Percentiles rank a stretch among this genome's conserved stretches.
These are phyloP conservation scores for Habroteleia sp. DNA, from an alignment of 2,888 invertebrate genomes.

Conservation along the genomic window DNA sequence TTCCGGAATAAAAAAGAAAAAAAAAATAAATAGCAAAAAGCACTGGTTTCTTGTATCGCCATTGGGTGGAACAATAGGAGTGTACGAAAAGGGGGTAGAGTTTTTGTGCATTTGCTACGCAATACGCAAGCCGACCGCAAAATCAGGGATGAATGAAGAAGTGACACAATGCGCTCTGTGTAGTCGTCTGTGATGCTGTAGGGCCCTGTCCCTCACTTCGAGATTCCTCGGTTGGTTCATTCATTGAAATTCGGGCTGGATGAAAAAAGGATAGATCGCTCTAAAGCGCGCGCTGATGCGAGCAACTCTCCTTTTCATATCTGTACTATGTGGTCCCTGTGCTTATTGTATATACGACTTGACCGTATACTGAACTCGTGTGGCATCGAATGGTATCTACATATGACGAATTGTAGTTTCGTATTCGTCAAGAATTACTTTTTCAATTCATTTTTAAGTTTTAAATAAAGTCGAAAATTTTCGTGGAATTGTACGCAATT, in stretches of 20 bases:
- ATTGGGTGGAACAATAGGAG: slow-evolving; percentile 49
- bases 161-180: slow-evolving; percentile 70
- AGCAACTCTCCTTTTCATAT: slow-evolving; percentile 66
- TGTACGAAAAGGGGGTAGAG: slow-evolving; percentile 60
- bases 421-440: slow-evolving; percentile 69
- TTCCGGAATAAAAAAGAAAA: slow-evolving; percentile 21
- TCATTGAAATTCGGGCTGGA: slow-evolving; percentile 69
- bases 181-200: slow-evolving; percentile 62
- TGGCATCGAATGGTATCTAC: slow-evolving; percentile 72
- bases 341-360: slow-evolving; percentile 71
- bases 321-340: slow-evolving; percentile 67
- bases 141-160: slow-evolving; percentile 80
- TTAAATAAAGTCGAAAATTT: too few species aligned
- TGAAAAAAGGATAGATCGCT: slow-evolving; percentile 76
- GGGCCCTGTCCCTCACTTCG: slow-evolving; percentile 61
- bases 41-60: slow-evolving; percentile 56
- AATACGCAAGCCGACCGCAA: slow-evolving; percentile 81
- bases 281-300: slow-evolving; percentile 79
- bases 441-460: slow-evolving; percentile 5
- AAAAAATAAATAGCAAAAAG: slow-evolving; percentile 51
- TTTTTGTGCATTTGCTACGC: slow-evolving; percentile 78
- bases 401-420: slow-evolving; percentile 74
- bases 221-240: slow-evolving; percentile 69
- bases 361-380: slow-evolving; percentile 59
- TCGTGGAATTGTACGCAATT: too few species aligned